phyloP scores from a whole-genome alignment of 1,140 invertebrate genomes.

The Drosophila sp. region DNA sequence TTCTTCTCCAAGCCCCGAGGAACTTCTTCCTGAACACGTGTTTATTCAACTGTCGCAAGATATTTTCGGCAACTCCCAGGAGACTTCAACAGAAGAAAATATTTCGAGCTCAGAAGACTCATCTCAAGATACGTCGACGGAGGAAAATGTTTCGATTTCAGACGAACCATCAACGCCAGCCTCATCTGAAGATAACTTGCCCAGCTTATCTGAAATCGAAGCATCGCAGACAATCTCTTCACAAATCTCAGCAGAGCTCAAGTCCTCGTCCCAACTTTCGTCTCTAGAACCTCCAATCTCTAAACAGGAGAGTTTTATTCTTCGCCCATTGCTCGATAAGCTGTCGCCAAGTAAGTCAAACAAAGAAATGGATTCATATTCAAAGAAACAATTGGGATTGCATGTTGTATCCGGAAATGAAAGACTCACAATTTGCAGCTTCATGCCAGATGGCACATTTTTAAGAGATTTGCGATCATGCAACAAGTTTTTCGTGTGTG shows the following conservation, averaged over 20 bases:
- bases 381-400: not conserved
- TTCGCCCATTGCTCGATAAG: not conserved
- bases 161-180: not conserved
- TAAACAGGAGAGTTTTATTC: not conserved
- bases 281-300: not conserved
- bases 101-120: not conserved
- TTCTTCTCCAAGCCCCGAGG: not conserved
- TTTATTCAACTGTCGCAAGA: not conserved
- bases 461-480: slow-evolving; percentile 30
- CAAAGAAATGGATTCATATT: not conserved
- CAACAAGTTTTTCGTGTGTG: slow-evolving; percentile 40
- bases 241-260: no score
- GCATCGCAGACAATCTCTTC: no score
- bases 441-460: slow-evolving; percentile 37
- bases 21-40: not conserved
- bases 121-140: not conserved
- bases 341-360: not conserved
- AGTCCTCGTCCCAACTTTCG: no score
- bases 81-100: not conserved
- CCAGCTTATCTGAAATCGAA: no score
- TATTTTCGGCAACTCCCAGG: not conserved
- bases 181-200: no score
- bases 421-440: slow-evolving; percentile 8
- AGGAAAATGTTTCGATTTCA: not conserved
- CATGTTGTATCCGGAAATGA: no score